Conservation (phyloP, 2,888 invertebrate genomes). For the Hydriomena furcata region DNA sequence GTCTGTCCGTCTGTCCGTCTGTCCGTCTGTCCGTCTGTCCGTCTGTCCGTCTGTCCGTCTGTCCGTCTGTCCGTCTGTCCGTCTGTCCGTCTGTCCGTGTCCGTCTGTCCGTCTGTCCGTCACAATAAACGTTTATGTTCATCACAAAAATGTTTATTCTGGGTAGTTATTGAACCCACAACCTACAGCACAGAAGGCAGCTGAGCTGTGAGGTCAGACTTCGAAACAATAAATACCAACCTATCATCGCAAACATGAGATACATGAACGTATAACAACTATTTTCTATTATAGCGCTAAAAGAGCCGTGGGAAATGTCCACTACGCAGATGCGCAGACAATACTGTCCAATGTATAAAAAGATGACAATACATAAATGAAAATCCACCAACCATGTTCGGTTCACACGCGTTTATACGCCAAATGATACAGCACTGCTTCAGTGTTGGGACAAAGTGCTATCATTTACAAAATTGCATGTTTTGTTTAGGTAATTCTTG, state of each 20-base stretch:
- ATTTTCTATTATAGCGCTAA: constrained; percentile 32
- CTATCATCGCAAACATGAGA: constrained; percentile 20
- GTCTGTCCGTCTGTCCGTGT: too few relatives aligned
- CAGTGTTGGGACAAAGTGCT: constrained; percentile 22
- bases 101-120: too few relatives aligned
- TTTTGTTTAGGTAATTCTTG: too few relatives aligned
- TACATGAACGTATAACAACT: constrained; percentile 24
- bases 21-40: too few relatives aligned
- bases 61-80: too few relatives aligned
- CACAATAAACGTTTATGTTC: too few relatives aligned
- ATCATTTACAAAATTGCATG: constrained; percentile 32
- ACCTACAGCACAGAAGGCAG: too few relatives aligned
- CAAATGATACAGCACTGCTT: constrained; percentile 30
- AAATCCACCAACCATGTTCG: constrained; percentile 59
- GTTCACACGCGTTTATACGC: constrained; percentile 51
- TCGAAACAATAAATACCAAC: constrained; percentile 20
- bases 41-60: too few relatives aligned
- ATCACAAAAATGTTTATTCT: too few relatives aligned
- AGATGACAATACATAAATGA: constrained; percentile 66
- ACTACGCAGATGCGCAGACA: constrained; percentile 45
- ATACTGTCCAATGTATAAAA: constrained; percentile 63
- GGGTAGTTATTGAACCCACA: too few relatives aligned
- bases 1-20: too few relatives aligned
- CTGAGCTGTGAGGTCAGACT: not conserved
- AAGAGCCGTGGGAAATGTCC: constrained; percentile 66